Evolutionary conservation across 2,113 vertebrate genomes (phyloP), one percentile per base, ranked within the genome.

Genomic region (Rutilus rutilus): DNA sequence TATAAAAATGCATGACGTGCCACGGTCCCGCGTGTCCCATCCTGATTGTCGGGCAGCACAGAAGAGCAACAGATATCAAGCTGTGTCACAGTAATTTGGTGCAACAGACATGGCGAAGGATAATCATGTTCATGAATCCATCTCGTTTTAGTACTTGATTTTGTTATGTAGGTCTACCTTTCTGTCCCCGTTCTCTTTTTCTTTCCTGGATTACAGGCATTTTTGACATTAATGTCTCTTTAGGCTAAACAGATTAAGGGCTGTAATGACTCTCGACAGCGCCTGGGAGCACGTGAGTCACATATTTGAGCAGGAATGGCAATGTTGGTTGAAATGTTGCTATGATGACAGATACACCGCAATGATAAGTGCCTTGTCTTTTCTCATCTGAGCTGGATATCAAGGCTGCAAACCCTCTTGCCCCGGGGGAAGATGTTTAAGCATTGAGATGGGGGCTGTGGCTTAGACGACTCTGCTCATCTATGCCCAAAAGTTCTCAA

Each of bases 1-100:
- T 91, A 90, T 92, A 90, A 92, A 93, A 95, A 94, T 94, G 91
- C 91, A 93, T 93, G 91, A 92, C 84, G 21, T 25, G 10, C 84
- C 67, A 82, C 86, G 81, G 87, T 88, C 84, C 75, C 21, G 88
- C 73, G 80, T 84, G 81, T 89, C 87, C 89, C 89, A 88, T 86
- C 65, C 30, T 73, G 64, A 83, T 54, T 79, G 27, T 25, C 14
- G 17, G 39, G 23, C 15, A 82, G 64, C 80, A 67, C 42, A 27
- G 47, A 64, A 69, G 74, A 64, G n/a, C 78, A n/a, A n/a, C 8
- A 69, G 33, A 27, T 57, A 64, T 45, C 81, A 42, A 39, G 65
- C 30, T 67, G 85, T 50, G 74, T 78, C 64, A 73, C n/a, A 64
- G 59, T 65, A 83, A 83, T 71, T 54, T 54, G 42, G 78, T 27